Evolutionary conservation across 2,888 invertebrate genomes (phyloP), one percentile per base, ranked within the genome.

Genomic region (Gryllus longicercus): DNA sequence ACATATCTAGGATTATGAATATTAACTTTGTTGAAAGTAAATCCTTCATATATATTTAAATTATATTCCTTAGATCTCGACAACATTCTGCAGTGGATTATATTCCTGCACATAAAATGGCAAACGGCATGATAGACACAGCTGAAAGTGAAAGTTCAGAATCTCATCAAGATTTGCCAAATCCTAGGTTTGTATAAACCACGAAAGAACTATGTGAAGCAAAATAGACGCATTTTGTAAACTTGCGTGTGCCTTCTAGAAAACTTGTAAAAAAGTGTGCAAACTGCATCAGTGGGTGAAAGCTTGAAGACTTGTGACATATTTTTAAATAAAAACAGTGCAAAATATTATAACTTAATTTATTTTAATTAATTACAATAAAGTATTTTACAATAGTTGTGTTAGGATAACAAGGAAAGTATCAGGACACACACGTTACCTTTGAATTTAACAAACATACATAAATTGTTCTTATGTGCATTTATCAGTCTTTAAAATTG

Each of bases 281-380:
- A 38, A 38, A 38, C 8, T 38, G 38, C 38, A 63, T 63, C 63
- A 63, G n/a, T 63, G 63, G 12, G n/a, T 16, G 16, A 63, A 63
- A 63, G n/a, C 63, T 63, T 63, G n/a, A 63, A 63, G 63, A 63
- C 63, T 63, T 63, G 63, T 63, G n/a, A 16, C 63, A 63, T 63
- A 63, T 63, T 63, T 63, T 63, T 63, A 18, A 14, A 16, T 63
- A n/a, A 63, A 63, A 63, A 63, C n/a, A 63, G 63, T 63, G 63
- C 63, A 63, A 63, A 63, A 18, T 63, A 63, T 63, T 63, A 14
- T 63, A n/a, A n/a, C n/a, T 63, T 63, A 63, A 63, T 63, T 63
- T 63, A 63, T 63, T 63, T 63, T 63, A 63, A 63, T 63, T 18
- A 18, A 63, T 63, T 63, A 18, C 63, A 63, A 63, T 63, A 63